These are phyloP conservation scores for Mnemiopsis leidyi DNA, from an alignment of 37 sponge, comb jelly and placozoan genomes.

Conservation along the genomic window DNA sequence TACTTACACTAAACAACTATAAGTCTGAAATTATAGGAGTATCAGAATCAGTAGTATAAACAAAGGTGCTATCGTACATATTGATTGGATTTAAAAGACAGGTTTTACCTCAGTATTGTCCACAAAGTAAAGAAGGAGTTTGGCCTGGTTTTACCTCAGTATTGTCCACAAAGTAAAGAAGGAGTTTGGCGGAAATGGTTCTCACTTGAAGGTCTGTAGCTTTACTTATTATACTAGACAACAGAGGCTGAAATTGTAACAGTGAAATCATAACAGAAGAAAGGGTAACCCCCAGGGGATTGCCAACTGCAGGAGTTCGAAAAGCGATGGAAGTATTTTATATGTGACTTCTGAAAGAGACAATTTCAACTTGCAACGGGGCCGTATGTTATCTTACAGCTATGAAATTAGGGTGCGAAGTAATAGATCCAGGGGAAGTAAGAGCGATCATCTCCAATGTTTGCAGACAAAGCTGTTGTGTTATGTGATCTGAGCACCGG, in stretches of 20 bases:
- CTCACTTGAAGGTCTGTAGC: not conserved
- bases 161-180: not conserved
- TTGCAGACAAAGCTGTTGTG: constrained; percentile 44
- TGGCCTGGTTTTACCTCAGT: constrained; percentile 31
- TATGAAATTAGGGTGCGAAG: not conserved
- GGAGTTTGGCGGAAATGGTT: constrained; percentile 22
- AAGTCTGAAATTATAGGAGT: too few species aligned
- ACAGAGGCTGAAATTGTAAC: constrained; percentile 17
- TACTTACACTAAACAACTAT: too few species aligned
- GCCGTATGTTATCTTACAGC: not conserved
- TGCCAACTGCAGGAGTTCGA: too few species aligned
- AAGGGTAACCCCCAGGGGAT: too few species aligned
- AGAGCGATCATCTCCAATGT: constrained; percentile 43
- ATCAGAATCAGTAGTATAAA: too few species aligned
- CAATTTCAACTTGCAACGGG: too few species aligned
- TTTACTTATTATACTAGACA: not conserved
- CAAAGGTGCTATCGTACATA: too few species aligned
- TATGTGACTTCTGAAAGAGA: too few species aligned
- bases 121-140: constrained; percentile 25
- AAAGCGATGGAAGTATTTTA: too few species aligned
- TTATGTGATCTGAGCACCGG: not conserved
- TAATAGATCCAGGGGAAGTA: not conserved
- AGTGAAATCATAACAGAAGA: too few species aligned
- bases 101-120: not conserved
- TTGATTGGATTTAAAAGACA: too few species aligned